These are phyloP conservation scores for Siniperca chuatsi DNA, from an alignment of 2,113 vertebrate genomes.

Conservation along the genomic window DNA sequence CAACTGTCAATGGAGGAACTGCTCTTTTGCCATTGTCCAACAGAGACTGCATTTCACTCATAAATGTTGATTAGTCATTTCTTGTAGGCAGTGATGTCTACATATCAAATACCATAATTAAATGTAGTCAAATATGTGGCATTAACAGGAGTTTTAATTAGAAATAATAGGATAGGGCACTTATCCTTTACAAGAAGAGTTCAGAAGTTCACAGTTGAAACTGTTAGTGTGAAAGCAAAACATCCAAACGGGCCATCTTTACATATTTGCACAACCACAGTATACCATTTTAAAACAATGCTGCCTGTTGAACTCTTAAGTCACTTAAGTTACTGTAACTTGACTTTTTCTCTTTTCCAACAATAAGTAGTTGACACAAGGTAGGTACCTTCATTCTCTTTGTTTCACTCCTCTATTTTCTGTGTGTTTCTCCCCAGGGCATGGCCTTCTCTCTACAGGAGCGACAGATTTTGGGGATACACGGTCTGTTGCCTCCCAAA, in stretches of 20 bases:
- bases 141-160: background rate
- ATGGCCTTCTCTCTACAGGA: conserved; percentile 96
- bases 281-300: background rate
- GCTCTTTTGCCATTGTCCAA: background rate
- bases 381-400: background rate
- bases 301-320: background rate
- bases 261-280: background rate
- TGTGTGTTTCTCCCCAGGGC: conserved; percentile 83
- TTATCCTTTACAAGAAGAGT: background rate
- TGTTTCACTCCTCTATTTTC: background rate
- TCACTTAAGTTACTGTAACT: background rate
- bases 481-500: conserved; percentile 96
- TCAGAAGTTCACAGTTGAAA: background rate
- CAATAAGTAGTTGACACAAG: background rate
- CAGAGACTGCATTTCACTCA: background rate
- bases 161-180: background rate
- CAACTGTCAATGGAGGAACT: background rate
- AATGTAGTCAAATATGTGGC: background rate
- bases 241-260: background rate
- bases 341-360: background rate
- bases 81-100: background rate
- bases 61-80: background rate
- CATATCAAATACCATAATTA: background rate
- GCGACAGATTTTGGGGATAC: conserved; percentile 94
- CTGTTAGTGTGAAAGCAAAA: background rate